Evolutionary conservation across 2,797 vertebrate genomes (phyloP).

Genomic region (Hemibagrus guttatus): DNA sequence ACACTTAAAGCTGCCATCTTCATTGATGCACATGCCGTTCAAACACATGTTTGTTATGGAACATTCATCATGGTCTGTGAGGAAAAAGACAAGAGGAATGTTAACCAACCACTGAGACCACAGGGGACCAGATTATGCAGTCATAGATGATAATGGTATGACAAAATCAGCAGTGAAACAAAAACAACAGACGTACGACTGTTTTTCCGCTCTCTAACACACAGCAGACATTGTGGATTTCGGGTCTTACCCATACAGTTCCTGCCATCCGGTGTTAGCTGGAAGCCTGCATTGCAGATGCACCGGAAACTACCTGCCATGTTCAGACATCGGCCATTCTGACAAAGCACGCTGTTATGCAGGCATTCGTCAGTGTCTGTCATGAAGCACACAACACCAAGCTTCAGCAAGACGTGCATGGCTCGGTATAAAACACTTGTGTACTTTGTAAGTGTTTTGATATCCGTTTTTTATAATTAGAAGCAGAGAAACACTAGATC

Average conservation of each 20-base stretch:
- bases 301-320: conserved; percentile 78
- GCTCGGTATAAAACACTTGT: not conserved
- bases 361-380: conserved; percentile 76
- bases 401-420: not conserved
- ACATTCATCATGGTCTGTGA: conserved; percentile 76
- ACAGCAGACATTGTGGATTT: not conserved
- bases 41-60: conserved; percentile 75
- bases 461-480: not conserved
- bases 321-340: conserved; percentile 76
- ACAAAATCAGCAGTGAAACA: not conserved
- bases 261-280: conserved; percentile 71
- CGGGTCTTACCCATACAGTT: conserved; percentile 74
- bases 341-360: conserved; percentile 74
- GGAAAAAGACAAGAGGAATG: not conserved
- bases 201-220: not conserved
- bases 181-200: not conserved
- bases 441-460: not conserved
- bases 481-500: not conserved
- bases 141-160: not conserved
- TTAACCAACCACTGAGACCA: not conserved
- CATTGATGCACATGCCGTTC: conserved; percentile 82
- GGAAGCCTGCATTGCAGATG: conserved; percentile 79
- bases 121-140: too few relatives aligned
- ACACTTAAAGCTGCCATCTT: conserved; percentile 82
- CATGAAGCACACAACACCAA: not conserved